Base-by-base conservation (phyloP, 2,888 invertebrate genomes). In the Halocaridina rubra region DNA sequence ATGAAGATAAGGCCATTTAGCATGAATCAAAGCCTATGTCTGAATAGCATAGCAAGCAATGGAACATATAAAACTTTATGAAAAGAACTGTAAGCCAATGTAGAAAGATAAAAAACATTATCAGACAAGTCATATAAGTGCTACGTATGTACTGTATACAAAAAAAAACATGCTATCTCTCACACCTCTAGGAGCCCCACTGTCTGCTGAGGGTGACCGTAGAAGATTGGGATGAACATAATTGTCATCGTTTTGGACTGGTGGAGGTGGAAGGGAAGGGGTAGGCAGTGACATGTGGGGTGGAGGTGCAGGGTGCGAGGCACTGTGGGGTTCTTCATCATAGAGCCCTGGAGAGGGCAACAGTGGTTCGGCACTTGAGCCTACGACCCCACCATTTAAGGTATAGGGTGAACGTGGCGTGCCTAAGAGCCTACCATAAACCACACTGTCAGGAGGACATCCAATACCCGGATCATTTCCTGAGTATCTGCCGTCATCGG, bases 131-230 rank as follows among this genome's bases (percentile, higher is more conserved):
- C 0, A 61, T 61, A 22, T n/a, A 61, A 64, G 24, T 64, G 46
- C 24, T 69, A 29, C 5, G 13, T 69, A 10, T 30, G 29, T n/a
- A 69, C 27, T 13, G 57, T 7, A 75, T 13, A 16, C 53, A 27
- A 76, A 16, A 69, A 30, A 69, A 69, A 29, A 32, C n/a, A 69
- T 29, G 29, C 69, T 10, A 32, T 69, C 19, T n/a, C n/a, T 67
- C 86, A 82, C 79, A 86, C 86, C 86, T 86, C 86, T 79, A 19
- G 77, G 84, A 39, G 84, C 84, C 32, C 78, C 30, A 80, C 84
- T 86, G 84, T 86, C 86, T 27, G 86, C 53, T 53, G 86, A 84
- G 53, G 86, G 84, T 19, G 86, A 76, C 13, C 84, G 77, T 13
- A 84, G 84, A 16, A 80, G 80, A 64, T 46, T 84, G 61, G 84